Evolutionary conservation across 2,797 vertebrate genomes (phyloP), one percentile per base, ranked within the genome.

Genomic region (Knipowitschia caucasica): DNA sequence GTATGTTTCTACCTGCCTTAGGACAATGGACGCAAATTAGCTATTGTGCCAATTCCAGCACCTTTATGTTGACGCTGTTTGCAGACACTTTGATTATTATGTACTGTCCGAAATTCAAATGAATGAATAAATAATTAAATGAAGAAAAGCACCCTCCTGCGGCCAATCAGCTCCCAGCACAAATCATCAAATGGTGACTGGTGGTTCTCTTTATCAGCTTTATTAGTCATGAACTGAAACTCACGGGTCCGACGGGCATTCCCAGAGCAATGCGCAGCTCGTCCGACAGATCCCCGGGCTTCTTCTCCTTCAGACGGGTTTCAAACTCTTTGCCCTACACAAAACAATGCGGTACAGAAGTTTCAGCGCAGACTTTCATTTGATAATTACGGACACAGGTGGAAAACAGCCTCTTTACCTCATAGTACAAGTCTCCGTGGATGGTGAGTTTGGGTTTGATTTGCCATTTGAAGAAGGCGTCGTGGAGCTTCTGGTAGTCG

Each of bases 401-500:
- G n/a, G 4, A 18, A 20, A 3, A 7, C 0, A 47, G 17, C 17
- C 1, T 0, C 15, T 12, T 9, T 59, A 93, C 93, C 94, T 97
- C 95, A 0, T 97, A 97, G 67, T 95, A 97, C 21, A 97, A 88
- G 74, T 97, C 95, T 35, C 95, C 95, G 0, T 97, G 95, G 71
- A 97, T 97, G 1, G 94, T 95, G 64, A 97, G 91, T 42, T 96
- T 96, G 1, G 94, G 94, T 50, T 98, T 98, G 60, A 94, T 97
- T 77, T 98, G 95, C 95, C 95, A 97, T 46, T 96, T 98, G 87
- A 98, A 98, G 89, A 98, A 98, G 40, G 95, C 95, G 0, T 98
- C 95, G 0, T 97, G 95, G 8, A 97, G 91, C 50, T 98, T 98
- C 88, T 97, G 95, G 83, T 97, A 98, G 69, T 98, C 95, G 0